A percentile compares a stretch with the other conserved stretches of the same genome.
These are phyloP conservation scores for Rhopalosiphum padi DNA, from an alignment of 1,140 invertebrate species.

Conservation along the genomic window DNA sequence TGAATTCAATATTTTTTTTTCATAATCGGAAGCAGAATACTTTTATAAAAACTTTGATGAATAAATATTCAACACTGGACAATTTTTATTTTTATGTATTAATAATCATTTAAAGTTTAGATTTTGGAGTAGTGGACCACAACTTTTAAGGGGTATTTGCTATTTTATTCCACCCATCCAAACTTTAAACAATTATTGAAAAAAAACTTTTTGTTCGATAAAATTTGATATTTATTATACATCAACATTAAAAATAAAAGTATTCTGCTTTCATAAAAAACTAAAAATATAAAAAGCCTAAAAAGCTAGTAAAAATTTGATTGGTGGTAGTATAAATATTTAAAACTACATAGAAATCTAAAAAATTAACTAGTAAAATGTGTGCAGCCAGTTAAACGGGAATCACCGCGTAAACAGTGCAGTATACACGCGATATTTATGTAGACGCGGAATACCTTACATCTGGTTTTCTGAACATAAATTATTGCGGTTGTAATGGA, in stretches of 20 bases:
- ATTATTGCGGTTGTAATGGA: neutral
- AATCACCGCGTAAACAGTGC: neutral
- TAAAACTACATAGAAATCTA: neutral
- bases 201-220: neutral
- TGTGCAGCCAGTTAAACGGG: neutral
- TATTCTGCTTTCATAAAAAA: neutral
- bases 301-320: neutral
- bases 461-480: slow-evolving; percentile 4
- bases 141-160: neutral
- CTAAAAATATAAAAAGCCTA: neutral
- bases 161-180: neutral
- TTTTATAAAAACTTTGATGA: neutral
- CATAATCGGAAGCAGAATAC: neutral
- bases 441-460: neutral
- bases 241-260: no score
- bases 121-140: neutral
- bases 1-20: neutral
- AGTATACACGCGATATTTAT: neutral
- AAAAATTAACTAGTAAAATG: neutral
- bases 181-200: neutral
- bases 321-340: neutral
- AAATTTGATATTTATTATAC: neutral
- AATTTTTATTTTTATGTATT: neutral
- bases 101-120: neutral
- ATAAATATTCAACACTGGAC: neutral